Evolutionary conservation across 2,888 invertebrate genomes (phyloP), one percentile per base, ranked within the genome.

Genomic region (Patella caerulea): DNA sequence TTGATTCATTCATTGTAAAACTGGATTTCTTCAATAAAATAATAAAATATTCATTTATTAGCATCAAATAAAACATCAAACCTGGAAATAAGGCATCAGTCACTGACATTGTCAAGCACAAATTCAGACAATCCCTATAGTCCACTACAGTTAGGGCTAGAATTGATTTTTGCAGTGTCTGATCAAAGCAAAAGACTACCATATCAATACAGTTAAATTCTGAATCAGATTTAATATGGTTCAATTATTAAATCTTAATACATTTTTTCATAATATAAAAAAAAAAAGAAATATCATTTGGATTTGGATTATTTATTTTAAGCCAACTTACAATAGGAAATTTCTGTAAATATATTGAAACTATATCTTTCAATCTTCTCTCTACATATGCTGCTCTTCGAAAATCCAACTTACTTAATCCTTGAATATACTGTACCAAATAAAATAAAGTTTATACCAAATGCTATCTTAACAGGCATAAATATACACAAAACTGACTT

Each of bases 301-400:
- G 5, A 45, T 45, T 45, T n/a, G 65, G 65, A 65, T n/a, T 19
- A 65, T 7, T n/a, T 24, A 12, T 65, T n/a, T 65, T 45, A 9
- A 45, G 45, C 0, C 7, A 45, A 74, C 80, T 59, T 55, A 80
- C 80, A 75, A 85, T 75, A 72, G 85, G 82, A 82, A 87, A 89
- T 72, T 87, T 87, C 19, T 86, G 83, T 9, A 89, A 80, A 78
- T 88, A 89, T 15, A 87, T 83, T 19, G 78, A 70, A 7, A 89
- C 76, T 53, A 89, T 86, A 71, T 89, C 88, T 19, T 84, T 86
- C 19, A 90, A 79, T 75, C 87, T 83, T 77, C 90, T 83, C 80
- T 88, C 87, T 11, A 90, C 79, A 78, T 88, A 89, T 1, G 86
- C 84, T 72, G 87, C 87, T 75, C 86, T 82, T 52, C 81, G 86